A percentile compares a stretch with the other conserved stretches of the same genome.
Evolutionary conservation across 2,888 invertebrate species (phyloP).

Genomic region (Octodonta nipae): DNA sequence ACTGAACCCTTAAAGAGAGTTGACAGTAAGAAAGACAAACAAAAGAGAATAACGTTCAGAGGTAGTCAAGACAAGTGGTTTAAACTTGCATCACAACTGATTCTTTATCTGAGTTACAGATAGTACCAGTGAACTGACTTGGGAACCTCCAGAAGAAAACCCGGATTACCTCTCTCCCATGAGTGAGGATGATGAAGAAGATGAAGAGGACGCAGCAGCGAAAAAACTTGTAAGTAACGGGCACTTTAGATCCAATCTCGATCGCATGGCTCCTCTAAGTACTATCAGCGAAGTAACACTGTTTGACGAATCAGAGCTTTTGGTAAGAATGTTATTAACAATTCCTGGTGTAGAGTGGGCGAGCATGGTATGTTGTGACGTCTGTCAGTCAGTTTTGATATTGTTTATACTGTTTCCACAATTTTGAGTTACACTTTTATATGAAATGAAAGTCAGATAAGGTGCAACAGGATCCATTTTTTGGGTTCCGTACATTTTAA

Average conservation of each 20-base stretch:
- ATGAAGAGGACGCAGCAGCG: constrained; percentile 18
- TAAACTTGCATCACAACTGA: neutral
- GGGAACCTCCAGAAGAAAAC: constrained; percentile 44
- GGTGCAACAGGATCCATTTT: no score
- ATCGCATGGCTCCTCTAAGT: constrained; percentile 38
- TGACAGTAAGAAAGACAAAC: constrained; percentile 31
- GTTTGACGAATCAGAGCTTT: no score
- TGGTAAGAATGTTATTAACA: no score
- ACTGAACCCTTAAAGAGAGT: constrained; percentile 19
- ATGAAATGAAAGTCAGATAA: no score
- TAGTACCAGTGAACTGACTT: constrained; percentile 40
- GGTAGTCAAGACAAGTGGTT: constrained; percentile 31
- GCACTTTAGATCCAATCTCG: no score
- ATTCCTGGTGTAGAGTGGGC: no score
- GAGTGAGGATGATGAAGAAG: constrained; percentile 32
- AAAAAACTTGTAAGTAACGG: constrained; percentile 39
- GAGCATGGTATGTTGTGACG: no score
- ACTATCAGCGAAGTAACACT: constrained; percentile 41
- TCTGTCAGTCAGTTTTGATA: no score
- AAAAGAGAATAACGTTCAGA: constrained; percentile 42
- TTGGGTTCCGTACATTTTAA: no score
- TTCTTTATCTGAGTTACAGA: constrained; percentile 28
- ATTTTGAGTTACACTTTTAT: no score
- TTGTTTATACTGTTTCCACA: no score
- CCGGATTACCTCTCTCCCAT: constrained; percentile 31